These are phyloP conservation scores for Columba guinea DNA, from an alignment of 2,797 vertebrate genomes.

Conservation along the genomic window DNA sequence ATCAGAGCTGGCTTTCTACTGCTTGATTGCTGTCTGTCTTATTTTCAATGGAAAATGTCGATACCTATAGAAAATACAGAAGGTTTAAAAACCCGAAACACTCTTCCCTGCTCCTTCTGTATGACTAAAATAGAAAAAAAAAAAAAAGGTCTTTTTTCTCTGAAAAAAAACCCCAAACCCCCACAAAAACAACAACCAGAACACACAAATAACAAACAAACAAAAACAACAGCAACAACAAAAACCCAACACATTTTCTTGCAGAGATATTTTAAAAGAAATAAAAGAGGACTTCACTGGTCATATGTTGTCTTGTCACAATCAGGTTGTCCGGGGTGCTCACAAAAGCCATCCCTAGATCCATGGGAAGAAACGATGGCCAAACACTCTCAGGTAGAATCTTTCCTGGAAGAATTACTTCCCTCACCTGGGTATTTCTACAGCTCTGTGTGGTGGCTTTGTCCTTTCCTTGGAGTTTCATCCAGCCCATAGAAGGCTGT, in stretches of 20 bases:
- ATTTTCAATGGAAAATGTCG: neutral
- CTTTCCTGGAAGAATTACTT: neutral
- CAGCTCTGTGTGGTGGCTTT: neutral
- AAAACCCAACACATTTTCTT: neutral
- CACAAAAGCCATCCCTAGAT: neutral
- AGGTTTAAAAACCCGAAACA: accelerated
- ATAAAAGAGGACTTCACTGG: neutral
- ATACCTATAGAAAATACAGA: neutral
- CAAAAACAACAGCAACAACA: too few species aligned
- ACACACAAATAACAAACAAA: too few species aligned
- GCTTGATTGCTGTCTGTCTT: neutral
- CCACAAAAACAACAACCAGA: too few species aligned
- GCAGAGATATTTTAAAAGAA: neutral
- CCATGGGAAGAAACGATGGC: neutral
- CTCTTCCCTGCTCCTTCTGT: neutral
- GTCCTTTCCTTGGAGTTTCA: neutral
- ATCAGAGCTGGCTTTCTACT: neutral
- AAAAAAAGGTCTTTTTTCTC: too few species aligned
- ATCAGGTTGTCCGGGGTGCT: neutral
- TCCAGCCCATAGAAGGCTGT: neutral
- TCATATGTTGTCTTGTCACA: neutral
- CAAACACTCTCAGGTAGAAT: neutral
- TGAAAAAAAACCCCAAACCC: too few species aligned
- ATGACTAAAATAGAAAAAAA: accelerated
- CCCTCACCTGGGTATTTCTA: neutral